These are phyloP conservation scores for Sus cebifrons DNA, from an alignment of 2,797 vertebrate species.

Conservation along the genomic window DNA sequence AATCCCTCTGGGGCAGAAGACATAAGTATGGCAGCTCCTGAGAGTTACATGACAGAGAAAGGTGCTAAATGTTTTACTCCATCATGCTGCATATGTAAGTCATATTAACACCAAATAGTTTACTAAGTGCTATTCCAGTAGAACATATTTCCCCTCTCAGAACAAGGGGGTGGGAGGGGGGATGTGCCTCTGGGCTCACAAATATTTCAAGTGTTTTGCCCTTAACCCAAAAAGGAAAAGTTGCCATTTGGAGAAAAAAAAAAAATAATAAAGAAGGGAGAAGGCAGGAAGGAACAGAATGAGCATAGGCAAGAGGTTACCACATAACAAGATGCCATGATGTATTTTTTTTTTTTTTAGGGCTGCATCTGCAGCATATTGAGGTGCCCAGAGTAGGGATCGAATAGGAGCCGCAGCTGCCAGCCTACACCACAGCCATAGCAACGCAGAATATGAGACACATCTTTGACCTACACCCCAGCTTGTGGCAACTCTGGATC, in stretches of 20 bases:
- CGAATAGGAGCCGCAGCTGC: too few species aligned
- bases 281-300: neutral
- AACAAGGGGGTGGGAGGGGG: neutral
- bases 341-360: neutral
- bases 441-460: too few species aligned
- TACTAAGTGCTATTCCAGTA: neutral
- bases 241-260: neutral
- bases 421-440: too few species aligned
- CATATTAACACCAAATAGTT: neutral
- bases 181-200: neutral
- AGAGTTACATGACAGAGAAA: neutral
- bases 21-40: neutral
- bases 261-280: fast-evolving
- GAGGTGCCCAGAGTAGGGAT: too few species aligned
- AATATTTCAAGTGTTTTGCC: slow-evolving; percentile 10
- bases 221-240: neutral
- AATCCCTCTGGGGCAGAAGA: slow-evolving; percentile 81
- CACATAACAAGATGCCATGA: neutral
- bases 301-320: neutral
- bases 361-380: too few species aligned
- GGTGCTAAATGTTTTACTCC: neutral
- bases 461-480: too few species aligned
- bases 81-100: neutral
- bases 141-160: neutral
- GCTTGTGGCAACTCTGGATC: too few species aligned